Evolutionary conservation across 2,888 invertebrate species (phyloP).

Genomic region (Keiferia lycopersicella): DNA sequence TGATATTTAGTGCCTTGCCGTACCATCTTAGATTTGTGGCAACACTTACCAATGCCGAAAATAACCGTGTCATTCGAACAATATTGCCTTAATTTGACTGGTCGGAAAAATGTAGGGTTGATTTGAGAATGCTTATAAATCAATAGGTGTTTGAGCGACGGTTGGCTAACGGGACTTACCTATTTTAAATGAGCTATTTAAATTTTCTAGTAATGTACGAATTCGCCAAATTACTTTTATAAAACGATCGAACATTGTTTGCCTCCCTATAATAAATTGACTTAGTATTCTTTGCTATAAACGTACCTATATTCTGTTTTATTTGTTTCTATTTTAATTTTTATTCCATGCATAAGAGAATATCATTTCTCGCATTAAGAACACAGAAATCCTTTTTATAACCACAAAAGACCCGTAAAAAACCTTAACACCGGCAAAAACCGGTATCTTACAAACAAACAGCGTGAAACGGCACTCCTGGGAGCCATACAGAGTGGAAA

Average conservation of each 20-base stretch:
- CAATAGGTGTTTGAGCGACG: neutral
- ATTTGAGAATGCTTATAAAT: constrained; percentile 33
- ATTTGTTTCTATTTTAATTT: no score
- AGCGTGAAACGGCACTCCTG: constrained; percentile 57
- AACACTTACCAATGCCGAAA: constrained; percentile 58
- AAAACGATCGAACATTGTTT: no score
- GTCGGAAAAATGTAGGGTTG: constrained; percentile 36
- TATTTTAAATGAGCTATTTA: no score
- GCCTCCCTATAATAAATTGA: no score
- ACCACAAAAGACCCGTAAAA: constrained; percentile 35
- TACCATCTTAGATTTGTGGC: constrained; percentile 77
- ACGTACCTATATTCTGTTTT: no score
- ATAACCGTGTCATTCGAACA: constrained; percentile 47
- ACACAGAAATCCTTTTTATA: constrained; percentile 1
- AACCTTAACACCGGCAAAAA: constrained; percentile 42
- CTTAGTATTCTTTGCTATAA: no score
- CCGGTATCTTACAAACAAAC: constrained; percentile 58
- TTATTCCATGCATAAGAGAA: neutral
- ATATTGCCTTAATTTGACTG: constrained; percentile 47
- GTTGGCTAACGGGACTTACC: neutral
- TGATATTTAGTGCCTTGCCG: constrained; percentile 75
- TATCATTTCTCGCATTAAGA: neutral
- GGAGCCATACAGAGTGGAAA: constrained; percentile 57
- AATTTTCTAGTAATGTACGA: no score
- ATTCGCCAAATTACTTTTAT: no score